A percentile compares a stretch with the other conserved stretches of the same genome.
phyloP scores from a whole-genome alignment of 2,113 vertebrate species.

The Tor tambroides region DNA sequence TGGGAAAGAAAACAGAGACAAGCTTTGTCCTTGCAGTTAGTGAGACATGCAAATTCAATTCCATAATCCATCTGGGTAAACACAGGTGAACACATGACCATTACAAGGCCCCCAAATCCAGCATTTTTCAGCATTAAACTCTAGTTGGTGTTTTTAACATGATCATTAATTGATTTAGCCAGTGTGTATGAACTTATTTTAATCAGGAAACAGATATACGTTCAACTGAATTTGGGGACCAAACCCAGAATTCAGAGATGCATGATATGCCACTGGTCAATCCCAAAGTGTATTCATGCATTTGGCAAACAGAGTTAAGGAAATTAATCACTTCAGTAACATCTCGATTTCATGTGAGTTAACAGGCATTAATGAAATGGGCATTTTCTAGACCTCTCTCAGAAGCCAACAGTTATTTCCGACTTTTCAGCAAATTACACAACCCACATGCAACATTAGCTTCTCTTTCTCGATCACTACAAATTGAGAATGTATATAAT shows the following conservation, averaged over 20 bases:
- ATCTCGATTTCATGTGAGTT: not conserved
- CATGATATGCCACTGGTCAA: slow-evolving; percentile 19
- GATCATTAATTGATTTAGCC: not conserved
- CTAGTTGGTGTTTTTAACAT: not conserved
- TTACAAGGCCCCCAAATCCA: slow-evolving; percentile 62
- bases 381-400: slow-evolving; percentile 28
- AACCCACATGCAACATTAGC: not conserved
- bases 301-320: not conserved
- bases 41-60: slow-evolving; percentile 68
- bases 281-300: not conserved
- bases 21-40: slow-evolving; percentile 65
- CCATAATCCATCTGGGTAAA: slow-evolving; percentile 37
- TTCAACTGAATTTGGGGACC: slow-evolving; percentile 35
- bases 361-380: slow-evolving; percentile 24
- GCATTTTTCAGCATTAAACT: slow-evolving; percentile 1
- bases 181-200: not conserved
- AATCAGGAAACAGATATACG: not conserved
- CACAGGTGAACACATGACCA: slow-evolving; percentile 48
- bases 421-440: not conserved
- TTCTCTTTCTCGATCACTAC: not conserved
- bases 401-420: not conserved
- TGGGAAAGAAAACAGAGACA: slow-evolving; percentile 25
- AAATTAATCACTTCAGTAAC: not conserved
- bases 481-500: not conserved
- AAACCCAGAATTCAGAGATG: slow-evolving; percentile 1